phyloP scores from a whole-genome alignment of 1,140 invertebrate species.

The Potamilus streckersoni region DNA sequence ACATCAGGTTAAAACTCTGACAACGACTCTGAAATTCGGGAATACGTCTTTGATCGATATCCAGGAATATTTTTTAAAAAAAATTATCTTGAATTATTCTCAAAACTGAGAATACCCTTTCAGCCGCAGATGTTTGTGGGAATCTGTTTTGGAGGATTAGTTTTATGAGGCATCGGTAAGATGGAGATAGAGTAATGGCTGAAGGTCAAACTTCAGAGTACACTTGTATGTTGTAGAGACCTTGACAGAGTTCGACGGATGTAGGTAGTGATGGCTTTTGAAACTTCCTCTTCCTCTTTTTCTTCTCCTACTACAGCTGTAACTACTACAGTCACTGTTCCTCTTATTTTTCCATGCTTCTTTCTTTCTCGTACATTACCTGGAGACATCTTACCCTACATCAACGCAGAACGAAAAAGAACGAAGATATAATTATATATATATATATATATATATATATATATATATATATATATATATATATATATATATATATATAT shows the following conservation, averaged over 20 bases:
- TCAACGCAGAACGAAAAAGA: too few species aligned
- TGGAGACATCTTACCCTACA: too few species aligned
- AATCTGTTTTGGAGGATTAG: slow-evolving; percentile 65
- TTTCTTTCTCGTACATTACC: too few species aligned
- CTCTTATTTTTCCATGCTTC: too few species aligned
- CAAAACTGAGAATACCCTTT: slow-evolving; percentile 64
- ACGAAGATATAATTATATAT: too few species aligned
- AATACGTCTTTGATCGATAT: slow-evolving; percentile 68
- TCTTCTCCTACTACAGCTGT: neutral
- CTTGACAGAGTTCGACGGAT: slow-evolving; percentile 55
- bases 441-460: too few species aligned
- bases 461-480: too few species aligned
- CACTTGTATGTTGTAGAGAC: slow-evolving; percentile 65
- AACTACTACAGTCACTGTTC: neutral
- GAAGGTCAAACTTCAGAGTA: slow-evolving; percentile 62
- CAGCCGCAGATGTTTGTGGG: slow-evolving; percentile 65
- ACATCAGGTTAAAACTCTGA: slow-evolving; percentile 57
- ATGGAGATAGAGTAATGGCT: slow-evolving; percentile 67
- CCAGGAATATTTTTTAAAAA: slow-evolving; percentile 57
- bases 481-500: too few species aligned
- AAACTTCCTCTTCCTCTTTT: neutral
- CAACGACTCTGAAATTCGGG: slow-evolving; percentile 59
- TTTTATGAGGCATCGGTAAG: slow-evolving; percentile 68
- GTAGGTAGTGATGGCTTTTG: slow-evolving; percentile 19
- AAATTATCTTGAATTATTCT: slow-evolving; percentile 67